phyloP scores from a whole-genome alignment of 2,797 vertebrate genomes.

The Eulemur coronatus region DNA sequence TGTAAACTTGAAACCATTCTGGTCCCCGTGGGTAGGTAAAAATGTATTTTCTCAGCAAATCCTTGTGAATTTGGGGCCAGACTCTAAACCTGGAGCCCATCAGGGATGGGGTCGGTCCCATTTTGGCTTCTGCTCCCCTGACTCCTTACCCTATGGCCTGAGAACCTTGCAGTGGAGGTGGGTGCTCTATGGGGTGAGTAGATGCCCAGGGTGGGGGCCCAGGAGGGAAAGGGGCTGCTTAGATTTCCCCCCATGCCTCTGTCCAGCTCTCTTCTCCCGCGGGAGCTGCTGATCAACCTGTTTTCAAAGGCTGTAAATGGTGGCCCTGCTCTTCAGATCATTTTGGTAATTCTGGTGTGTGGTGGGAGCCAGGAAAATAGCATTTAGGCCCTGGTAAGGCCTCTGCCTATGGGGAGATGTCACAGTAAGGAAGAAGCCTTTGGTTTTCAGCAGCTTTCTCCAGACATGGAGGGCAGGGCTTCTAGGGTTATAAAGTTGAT shows the following conservation, averaged over 20 bases:
- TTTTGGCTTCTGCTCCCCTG: neutral
- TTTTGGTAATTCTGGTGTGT: neutral
- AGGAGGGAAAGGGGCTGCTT: neutral
- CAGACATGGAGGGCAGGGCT: neutral
- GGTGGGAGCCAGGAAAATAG: neutral
- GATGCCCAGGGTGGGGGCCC: neutral
- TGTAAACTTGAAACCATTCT: neutral
- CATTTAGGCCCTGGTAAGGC: neutral
- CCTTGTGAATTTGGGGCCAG: neutral
- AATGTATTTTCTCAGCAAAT: neutral
- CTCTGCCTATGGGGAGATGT: neutral
- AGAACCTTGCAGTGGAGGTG: fast-evolving
- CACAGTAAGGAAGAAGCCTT: neutral
- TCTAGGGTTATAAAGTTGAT: neutral
- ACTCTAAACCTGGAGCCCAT: neutral
- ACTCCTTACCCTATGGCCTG: neutral
- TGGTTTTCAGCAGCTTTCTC: neutral
- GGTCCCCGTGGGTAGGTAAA: neutral
- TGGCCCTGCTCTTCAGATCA: neutral
- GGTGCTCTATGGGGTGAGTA: neutral
- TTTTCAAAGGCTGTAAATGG: neutral
- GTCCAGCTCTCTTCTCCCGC: neutral
- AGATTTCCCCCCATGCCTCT: neutral
- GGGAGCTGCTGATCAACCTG: neutral
- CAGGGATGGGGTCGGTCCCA: too few species aligned